Conservation (phyloP, 2,113 vertebrate genomes). For the Zootoca vivipara region DNA sequence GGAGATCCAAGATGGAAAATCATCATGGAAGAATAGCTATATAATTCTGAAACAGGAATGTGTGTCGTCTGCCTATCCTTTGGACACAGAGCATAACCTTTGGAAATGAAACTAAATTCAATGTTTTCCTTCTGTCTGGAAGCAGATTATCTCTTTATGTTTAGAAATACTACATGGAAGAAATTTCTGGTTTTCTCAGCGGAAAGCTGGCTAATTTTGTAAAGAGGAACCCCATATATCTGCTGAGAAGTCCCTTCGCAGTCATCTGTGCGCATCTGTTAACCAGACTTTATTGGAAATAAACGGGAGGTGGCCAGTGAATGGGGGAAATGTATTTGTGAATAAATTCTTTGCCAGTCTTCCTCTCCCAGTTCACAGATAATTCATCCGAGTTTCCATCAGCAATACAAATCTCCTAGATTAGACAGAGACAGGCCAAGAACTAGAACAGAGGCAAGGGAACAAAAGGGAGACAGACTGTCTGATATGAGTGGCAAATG, state of each 20-base stretch:
- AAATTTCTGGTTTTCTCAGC: background rate
- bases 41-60: background rate
- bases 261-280: constrained; percentile 6
- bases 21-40: background rate
- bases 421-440: background rate
- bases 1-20: background rate
- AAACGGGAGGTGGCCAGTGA: background rate
- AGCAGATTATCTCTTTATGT: background rate
- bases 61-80: background rate
- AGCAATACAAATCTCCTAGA: background rate
- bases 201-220: background rate
- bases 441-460: background rate
- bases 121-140: background rate
- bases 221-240: background rate
- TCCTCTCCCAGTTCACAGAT: background rate
- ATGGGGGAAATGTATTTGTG: background rate
- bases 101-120: background rate
- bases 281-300: background rate
- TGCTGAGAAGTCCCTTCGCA: background rate
- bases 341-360: background rate
- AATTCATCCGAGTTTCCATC: background rate
- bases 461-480: background rate
- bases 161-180: background rate
- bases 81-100: background rate
- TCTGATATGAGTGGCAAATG: background rate